Conservation (phyloP, 1,140 invertebrate species). For the Drosophila asahinai region DNA sequence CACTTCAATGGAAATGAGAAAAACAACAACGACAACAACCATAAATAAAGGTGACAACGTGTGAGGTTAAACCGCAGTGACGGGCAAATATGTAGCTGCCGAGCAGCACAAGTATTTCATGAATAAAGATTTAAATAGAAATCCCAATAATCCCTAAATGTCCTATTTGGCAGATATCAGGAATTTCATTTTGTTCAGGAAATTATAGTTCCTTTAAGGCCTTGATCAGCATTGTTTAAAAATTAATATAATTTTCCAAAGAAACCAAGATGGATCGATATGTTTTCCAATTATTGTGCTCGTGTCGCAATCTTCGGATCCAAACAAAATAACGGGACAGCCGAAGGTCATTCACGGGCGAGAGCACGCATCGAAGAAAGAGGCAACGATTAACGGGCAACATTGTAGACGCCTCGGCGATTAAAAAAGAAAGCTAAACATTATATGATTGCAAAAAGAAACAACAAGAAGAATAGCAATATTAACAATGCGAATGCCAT, state of each 20-base stretch:
- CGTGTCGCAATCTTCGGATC: slow-evolving; percentile 14
- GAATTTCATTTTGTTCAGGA: not conserved
- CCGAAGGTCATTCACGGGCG: slow-evolving; percentile 44
- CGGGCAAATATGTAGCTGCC: slow-evolving; percentile 24
- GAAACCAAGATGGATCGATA: not conserved
- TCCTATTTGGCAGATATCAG: no score
- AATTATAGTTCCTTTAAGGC: no score
- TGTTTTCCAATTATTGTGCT: not conserved
- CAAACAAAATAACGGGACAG: slow-evolving; percentile 17
- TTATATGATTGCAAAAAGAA: slow-evolving; percentile 15
- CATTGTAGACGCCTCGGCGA: slow-evolving; percentile 22
- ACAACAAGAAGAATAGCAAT: slow-evolving; percentile 4
- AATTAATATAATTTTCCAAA: no score
- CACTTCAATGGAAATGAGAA: slow-evolving; percentile 64
- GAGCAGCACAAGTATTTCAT: slow-evolving; percentile 21
- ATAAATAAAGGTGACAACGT: slow-evolving; percentile 45
- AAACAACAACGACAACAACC: slow-evolving; percentile 31
- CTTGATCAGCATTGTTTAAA: no score
- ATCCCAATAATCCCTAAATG: not conserved
- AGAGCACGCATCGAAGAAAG: slow-evolving; percentile 19
- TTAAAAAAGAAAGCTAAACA: slow-evolving; percentile 33
- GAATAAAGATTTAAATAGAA: slow-evolving; percentile 39
- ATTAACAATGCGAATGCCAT: slow-evolving; percentile 17
- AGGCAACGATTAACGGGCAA: slow-evolving; percentile 21
- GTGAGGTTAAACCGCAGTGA: slow-evolving; percentile 60